Conservation (phyloP, 2,113 vertebrate species). For the Eurystomus gularis region DNA sequence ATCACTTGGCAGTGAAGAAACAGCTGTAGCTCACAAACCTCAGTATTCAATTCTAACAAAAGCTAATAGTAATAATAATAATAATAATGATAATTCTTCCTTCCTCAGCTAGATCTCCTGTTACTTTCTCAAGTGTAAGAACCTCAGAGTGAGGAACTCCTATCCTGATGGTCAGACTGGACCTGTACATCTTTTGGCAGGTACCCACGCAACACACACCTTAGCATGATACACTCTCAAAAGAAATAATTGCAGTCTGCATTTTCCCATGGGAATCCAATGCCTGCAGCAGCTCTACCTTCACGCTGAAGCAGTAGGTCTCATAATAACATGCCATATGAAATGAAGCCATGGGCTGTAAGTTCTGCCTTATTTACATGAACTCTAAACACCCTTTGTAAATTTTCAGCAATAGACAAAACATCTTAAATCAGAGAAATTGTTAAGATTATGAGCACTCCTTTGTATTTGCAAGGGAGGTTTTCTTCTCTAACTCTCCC, state of each 20-base stretch:
- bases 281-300: neutral
- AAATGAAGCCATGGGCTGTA: neutral
- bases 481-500: neutral
- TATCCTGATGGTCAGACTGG: neutral
- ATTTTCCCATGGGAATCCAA: neutral
- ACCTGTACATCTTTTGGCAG: neutral
- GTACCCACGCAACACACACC: neutral
- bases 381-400: neutral
- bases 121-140: neutral
- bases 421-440: slow-evolving; percentile 23
- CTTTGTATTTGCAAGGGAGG: neutral
- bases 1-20: neutral
- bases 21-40: neutral
- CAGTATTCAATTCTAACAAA: neutral
- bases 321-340: neutral
- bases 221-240: neutral
- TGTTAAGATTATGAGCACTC: neutral
- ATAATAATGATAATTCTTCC: neutral
- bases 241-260: neutral
- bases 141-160: neutral
- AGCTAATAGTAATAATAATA: neutral
- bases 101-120: neutral
- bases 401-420: slow-evolving; percentile 41
- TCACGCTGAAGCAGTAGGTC: neutral
- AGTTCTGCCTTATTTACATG: neutral